phyloP scores from a whole-genome alignment of 2,797 vertebrate species.

The Chaetodon trifasciatus region DNA sequence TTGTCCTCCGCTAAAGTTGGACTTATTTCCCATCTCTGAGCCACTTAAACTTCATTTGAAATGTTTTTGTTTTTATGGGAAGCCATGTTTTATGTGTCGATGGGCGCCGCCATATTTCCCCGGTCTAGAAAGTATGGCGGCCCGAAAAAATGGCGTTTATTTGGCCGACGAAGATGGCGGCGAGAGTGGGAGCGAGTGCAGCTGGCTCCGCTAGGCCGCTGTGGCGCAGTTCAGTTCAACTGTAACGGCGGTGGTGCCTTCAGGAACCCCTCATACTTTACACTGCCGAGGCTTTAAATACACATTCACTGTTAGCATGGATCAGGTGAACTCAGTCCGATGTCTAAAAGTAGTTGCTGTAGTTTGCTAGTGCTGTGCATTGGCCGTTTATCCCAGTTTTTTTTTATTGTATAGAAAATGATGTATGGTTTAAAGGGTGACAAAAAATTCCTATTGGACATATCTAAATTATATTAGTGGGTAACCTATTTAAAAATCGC shows the following conservation, averaged over 20 bases:
- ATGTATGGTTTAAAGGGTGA: neutral
- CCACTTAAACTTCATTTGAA: conserved; percentile 76
- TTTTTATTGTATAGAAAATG: too few relatives aligned
- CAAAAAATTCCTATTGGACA: neutral
- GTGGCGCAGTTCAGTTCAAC: conserved; percentile 96
- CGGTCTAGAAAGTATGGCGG: conserved; percentile 97
- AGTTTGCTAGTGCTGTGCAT: neutral
- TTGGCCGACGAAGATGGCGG: conserved; percentile 94
- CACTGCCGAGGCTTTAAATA: neutral
- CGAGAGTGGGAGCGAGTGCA: conserved; percentile 87
- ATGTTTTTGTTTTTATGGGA: conserved; percentile 99
- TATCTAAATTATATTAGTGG: neutral
- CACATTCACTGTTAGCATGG: neutral
- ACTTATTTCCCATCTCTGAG: conserved; percentile 51
- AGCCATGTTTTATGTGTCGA: conserved; percentile 99
- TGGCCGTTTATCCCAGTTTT: too few relatives aligned
- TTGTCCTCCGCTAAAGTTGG: conserved; percentile 67
- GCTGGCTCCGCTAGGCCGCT: conserved; percentile 93
- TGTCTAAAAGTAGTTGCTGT: neutral
- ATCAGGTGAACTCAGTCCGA: neutral
- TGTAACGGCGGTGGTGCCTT: conserved; percentile 60
- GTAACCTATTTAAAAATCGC: too few relatives aligned
- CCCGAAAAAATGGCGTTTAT: conserved; percentile 98
- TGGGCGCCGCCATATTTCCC: conserved; percentile 99
- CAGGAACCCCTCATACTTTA: conserved; percentile 56